Evolutionary conservation across 2,113 vertebrate species (phyloP).

Genomic region (Misgurnus mizolepis): DNA sequence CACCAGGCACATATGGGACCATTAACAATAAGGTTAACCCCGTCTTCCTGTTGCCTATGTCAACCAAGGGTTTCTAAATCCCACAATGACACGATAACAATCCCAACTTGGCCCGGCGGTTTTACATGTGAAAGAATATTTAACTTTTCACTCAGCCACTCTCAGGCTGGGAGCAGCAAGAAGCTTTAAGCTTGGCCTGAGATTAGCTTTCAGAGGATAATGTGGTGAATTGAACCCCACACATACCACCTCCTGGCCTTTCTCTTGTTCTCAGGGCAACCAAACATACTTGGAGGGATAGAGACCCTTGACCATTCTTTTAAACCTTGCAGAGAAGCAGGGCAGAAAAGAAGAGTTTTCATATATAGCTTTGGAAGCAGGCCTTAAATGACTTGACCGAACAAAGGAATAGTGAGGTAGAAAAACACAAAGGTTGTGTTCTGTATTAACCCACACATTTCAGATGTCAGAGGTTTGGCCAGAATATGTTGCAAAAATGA

Average conservation of each 20-base stretch:
- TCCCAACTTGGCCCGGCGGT: constrained; percentile 66
- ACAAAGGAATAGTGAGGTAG: constrained; percentile 64
- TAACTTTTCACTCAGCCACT: constrained; percentile 77
- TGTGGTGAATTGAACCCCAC: constrained; percentile 75
- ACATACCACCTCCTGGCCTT: constrained; percentile 66
- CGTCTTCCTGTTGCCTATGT: constrained; percentile 63
- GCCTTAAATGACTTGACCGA: constrained; percentile 51
- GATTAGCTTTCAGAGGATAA: constrained; percentile 81
- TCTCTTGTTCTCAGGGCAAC: constrained; percentile 73
- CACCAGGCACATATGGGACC: constrained; percentile 38
- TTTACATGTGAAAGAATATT: constrained; percentile 81
- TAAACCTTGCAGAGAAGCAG: constrained; percentile 59
- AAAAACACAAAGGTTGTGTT: constrained; percentile 66
- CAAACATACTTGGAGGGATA: constrained; percentile 75
- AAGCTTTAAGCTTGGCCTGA: constrained; percentile 71
- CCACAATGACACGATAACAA: constrained; percentile 66
- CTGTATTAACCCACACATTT: constrained; percentile 59
- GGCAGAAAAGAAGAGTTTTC: constrained; percentile 59
- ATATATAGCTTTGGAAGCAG: constrained; percentile 63
- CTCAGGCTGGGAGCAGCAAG: constrained; percentile 65
- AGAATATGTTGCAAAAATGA: constrained; percentile 40
- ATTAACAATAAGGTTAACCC: constrained; percentile 60
- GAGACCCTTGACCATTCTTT: constrained; percentile 73
- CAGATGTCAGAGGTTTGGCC: constrained; percentile 57
- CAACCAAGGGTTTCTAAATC: constrained; percentile 64